Base-by-base conservation (phyloP, 1,140 invertebrate genomes). In the Hermetia illucens region DNA sequence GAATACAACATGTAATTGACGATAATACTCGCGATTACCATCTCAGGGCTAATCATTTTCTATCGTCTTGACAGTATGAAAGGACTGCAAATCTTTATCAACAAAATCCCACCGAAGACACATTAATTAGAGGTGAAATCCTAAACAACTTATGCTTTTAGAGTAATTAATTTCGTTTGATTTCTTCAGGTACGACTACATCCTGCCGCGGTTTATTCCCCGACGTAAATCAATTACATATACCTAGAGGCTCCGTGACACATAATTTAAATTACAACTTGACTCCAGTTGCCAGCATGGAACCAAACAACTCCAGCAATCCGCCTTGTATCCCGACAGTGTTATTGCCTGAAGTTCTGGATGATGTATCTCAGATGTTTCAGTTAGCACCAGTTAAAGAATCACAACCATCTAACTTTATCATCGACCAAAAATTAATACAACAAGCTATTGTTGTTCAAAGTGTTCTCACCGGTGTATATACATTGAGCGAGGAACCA, bases 61-160 rank as follows among this genome's bases (percentile, higher is more conserved):
- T 74, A 45, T 63, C 70, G 19, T 73, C 74, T 68, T 74, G 75
- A 77, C 72, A 76, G 64, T 74, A 76, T 64, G 66, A 73, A 46
- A 62, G 67, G 47, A 62, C 64, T 47, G 46, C 52, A 21, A 69
- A 66, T 51, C 58, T 72, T 49, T 70, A 72, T 56, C 66, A 72
- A 50, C 67, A 72, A 46, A 75, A 73, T 58, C 63, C 72, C 55
- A 75, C 74, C 44, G 73, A 77, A 47, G 74, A 77, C 45, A 74
- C 71, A 27, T 63, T 74, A 44, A 58, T 60, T 39, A 52, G 54
- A 44, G 54, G 57, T 55, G 13, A 44, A 44, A 36, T 24, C 15
- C 12, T 18, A 5, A 30, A 38, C 29, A 6, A 13, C 6, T 32
- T 32, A 19, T 17, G 18, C 17, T 10, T 32, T 25, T 17, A 36